A percentile compares a stretch with the other conserved stretches of the same genome.
These are phyloP conservation scores for Syngnathus floridae DNA, from an alignment of 2,113 vertebrate genomes.

Conservation along the genomic window DNA sequence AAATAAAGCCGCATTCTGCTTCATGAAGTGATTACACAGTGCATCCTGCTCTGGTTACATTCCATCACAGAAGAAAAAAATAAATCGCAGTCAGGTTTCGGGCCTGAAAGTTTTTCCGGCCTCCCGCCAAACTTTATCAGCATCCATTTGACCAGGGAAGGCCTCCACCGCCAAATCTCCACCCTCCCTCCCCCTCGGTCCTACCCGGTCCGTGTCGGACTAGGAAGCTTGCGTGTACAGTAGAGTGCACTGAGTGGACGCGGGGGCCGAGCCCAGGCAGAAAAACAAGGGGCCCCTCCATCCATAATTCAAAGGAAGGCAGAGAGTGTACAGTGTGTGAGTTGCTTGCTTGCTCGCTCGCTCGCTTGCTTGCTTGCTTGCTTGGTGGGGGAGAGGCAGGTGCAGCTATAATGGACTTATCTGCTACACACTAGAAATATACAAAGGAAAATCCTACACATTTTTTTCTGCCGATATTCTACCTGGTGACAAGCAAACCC, in stretches of 20 bases:
- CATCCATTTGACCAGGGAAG: slow-evolving; percentile 15
- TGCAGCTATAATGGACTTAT: slow-evolving; percentile 49
- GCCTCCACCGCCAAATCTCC: not conserved
- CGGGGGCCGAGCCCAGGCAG: slow-evolving; percentile 40
- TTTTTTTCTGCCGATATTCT: slow-evolving; percentile 16
- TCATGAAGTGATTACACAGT: not conserved
- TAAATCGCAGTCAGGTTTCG: not conserved
- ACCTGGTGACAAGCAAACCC: not conserved
- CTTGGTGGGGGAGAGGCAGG: slow-evolving; percentile 18
- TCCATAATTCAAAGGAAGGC: slow-evolving; percentile 71
- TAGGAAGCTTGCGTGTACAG: slow-evolving; percentile 32
- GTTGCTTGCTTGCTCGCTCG: not conserved
- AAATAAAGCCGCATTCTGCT: not conserved
- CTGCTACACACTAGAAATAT: slow-evolving; percentile 20
- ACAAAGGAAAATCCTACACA: slow-evolving; percentile 26
- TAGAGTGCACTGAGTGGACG: slow-evolving; percentile 55
- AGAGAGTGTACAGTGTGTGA: slow-evolving; percentile 50
- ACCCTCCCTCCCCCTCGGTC: not conserved
- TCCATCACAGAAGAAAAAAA: not conserved
- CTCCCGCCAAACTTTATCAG: slow-evolving; percentile 13
- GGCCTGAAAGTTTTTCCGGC: not conserved
- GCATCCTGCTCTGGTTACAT: not conserved
- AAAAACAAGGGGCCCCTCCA: slow-evolving; percentile 66
- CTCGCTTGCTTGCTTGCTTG: slow-evolving; percentile 7
- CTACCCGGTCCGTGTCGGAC: slow-evolving; percentile 33